Evolutionary conservation across 2,888 invertebrate genomes (phyloP).

Genomic region (Rhamnusium bicolor): DNA sequence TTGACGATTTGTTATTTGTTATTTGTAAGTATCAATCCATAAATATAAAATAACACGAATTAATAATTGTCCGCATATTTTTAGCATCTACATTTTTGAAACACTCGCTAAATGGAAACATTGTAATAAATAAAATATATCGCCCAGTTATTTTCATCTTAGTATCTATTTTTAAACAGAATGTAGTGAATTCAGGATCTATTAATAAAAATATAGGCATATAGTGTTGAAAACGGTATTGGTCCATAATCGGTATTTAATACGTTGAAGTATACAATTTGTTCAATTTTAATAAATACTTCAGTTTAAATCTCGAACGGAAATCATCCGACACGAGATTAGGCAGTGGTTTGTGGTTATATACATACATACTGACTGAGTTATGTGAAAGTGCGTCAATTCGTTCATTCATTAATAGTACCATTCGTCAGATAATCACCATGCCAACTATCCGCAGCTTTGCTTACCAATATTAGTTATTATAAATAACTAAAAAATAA

Average conservation of each 20-base stretch:
- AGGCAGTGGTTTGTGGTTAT: not conserved
- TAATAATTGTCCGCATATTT: not conserved
- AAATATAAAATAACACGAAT: not conserved
- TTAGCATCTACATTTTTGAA: not conserved
- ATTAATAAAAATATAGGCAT: conserved; percentile 14
- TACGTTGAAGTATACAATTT: not conserved
- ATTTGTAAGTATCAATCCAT: not conserved
- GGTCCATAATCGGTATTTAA: not conserved
- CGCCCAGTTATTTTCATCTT: conserved; percentile 19
- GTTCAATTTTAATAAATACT: not conserved
- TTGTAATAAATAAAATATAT: conserved; percentile 22
- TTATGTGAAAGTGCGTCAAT: conserved; percentile 41
- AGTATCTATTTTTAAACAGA: conserved; percentile 15
- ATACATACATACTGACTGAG: not conserved
- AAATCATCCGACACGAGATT: not conserved
- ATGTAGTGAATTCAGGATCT: conserved; percentile 1
- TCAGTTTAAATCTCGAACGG: not conserved
- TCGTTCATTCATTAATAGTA: conserved; percentile 48
- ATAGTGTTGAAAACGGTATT: not conserved
- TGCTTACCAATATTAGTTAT: conserved; percentile 9
- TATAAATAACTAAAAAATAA: not conserved
- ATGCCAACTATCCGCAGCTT: conserved; percentile 31
- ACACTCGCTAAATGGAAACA: not conserved
- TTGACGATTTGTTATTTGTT: not conserved
- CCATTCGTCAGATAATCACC: conserved; percentile 28